Evolutionary conservation across 2,888 invertebrate genomes (phyloP), one percentile per base, ranked within the genome.

Genomic region (Dusona sp.): DNA sequence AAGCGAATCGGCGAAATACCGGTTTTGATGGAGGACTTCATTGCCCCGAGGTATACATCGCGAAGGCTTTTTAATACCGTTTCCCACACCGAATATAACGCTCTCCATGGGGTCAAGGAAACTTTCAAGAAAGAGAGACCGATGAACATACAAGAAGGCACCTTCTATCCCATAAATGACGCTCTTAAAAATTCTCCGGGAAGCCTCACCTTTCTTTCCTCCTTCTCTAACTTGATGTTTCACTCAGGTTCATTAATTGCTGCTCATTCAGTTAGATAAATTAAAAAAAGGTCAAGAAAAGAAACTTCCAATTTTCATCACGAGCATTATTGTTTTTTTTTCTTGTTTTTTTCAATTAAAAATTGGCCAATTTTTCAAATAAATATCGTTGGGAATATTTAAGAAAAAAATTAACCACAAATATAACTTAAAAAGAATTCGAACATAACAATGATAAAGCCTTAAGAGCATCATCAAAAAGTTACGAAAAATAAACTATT

Each of bases 1-100:
- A 83, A 86, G 79, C 83, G 88, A 86, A 87, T 87, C 85, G 29
- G 89, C 85, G 82, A 88, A 89, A 88, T 90, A 89, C 88, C 89
- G 84, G 88, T 89, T 86, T 78, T 64, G 79, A 75, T 83, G 79
- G 84, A 85, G 80, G 73, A 77, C 81, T 75, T 82, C 68, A 82
- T 82, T 67, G 75, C 82, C 68, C 67, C 22, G 68, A 75, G 75
- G 75, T 45, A n/a, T 45, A 68, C 75, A 54, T 75, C 68, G 68
- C 65, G 25, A 61, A 83, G 72, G 77, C 64, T 38, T 79, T 84
- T 81, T 82, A 82, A 75, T 82, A 81, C 81, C 85, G 82, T 86
- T 88, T 87, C 85, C 85, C 88, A 88, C 79, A 85, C 79, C 79
- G 81, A 87, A 82, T 85, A 79, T 84, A 80, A 85, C 75, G 54